Conservation (phyloP, 2,797 vertebrate species). For the Ispidina picta region DNA sequence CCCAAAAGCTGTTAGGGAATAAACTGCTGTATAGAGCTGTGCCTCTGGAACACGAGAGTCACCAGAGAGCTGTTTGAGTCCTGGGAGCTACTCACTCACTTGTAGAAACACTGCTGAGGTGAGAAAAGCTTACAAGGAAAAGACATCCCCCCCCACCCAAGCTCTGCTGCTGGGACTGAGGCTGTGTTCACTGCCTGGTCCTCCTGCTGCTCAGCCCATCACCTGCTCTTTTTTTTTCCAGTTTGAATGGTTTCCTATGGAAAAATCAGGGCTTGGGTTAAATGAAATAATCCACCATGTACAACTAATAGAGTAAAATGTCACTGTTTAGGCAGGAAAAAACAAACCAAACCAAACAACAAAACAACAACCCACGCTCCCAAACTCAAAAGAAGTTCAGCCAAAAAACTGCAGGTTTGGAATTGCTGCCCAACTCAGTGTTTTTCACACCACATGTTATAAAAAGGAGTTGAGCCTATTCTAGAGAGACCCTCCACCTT, state of each 20-base stretch:
- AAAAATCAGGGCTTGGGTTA: neutral
- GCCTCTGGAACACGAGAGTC: conserved; percentile 6
- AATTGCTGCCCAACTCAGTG: fast-evolving
- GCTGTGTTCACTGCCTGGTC: neutral
- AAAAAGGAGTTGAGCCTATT: neutral
- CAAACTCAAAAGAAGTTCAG: neutral
- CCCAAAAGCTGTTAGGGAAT: conserved; percentile 15
- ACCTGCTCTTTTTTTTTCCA: neutral
- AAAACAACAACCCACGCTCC: neutral
- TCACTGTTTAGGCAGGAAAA: neutral
- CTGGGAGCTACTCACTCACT: conserved; percentile 46
- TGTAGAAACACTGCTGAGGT: neutral
- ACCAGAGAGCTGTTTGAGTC: conserved; percentile 14
- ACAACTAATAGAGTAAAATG: neutral
- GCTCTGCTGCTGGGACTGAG: neutral
- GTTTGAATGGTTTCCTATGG: neutral
- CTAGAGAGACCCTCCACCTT: neutral
- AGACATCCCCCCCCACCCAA: neutral
- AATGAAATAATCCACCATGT: neutral
- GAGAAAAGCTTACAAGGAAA: neutral
- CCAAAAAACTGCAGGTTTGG: neutral
- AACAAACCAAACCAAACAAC: neutral
- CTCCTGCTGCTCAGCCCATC: neutral
- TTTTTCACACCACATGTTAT: neutral
- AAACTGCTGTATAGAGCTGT: neutral